Evolutionary conservation across 2,113 vertebrate species (phyloP).

Genomic region (Girardinichthys multiradiatus): DNA sequence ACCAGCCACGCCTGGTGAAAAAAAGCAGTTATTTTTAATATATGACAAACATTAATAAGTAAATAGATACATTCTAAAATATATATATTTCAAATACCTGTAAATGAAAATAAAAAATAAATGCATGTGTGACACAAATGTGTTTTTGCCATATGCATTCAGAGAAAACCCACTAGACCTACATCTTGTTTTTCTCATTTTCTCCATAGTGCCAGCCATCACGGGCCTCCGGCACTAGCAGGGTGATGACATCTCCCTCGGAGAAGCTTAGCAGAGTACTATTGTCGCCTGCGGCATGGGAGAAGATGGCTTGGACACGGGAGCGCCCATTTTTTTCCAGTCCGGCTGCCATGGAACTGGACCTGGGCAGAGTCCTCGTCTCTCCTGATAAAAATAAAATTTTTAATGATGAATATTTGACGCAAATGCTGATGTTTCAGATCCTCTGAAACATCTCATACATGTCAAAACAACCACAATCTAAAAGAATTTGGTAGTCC

Average conservation of each 20-base stretch:
- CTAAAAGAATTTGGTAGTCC: background rate
- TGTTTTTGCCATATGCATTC: background rate
- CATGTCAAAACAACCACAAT: no score
- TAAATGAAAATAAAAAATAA: no score
- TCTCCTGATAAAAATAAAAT: constrained; percentile 83
- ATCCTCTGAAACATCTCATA: no score
- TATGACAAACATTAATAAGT: background rate
- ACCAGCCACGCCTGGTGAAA: constrained; percentile 93
- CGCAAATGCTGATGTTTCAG: no score
- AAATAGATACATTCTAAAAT: background rate
- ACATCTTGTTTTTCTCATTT: constrained; percentile 98
- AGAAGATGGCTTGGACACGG: constrained; percentile 97
- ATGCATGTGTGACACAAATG: no score
- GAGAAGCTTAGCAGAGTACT: constrained; percentile 96
- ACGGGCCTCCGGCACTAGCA: constrained; percentile 95
- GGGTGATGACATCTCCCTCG: constrained; percentile 94
- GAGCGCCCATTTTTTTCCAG: constrained; percentile 93
- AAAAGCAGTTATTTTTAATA: background rate
- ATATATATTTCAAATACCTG: background rate
- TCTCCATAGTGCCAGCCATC: constrained; percentile 99
- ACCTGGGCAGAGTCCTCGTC: constrained; percentile 95
- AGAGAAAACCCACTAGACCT: constrained; percentile 57
- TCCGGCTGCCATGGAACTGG: constrained; percentile 97
- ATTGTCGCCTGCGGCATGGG: constrained; percentile 94
- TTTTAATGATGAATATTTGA: background rate